Evolutionary conservation across 2,113 vertebrate species (phyloP).

Genomic region (Charadrius vociferus): DNA sequence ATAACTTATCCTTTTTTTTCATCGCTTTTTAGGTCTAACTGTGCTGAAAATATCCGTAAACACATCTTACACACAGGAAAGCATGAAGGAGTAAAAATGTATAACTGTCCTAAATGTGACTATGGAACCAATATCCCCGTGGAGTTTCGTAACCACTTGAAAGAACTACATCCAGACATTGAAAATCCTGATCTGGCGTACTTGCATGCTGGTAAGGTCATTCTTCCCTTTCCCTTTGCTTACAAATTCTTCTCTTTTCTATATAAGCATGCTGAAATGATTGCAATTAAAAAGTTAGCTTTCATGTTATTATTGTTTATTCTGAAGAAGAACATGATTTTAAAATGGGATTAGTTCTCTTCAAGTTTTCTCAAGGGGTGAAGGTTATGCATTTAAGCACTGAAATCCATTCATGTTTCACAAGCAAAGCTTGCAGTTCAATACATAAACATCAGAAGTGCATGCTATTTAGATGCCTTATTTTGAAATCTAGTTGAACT

Average conservation of each 20-base stretch:
- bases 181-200: conserved; percentile 98
- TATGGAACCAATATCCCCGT: conserved; percentile 92
- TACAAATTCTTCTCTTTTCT: not conserved
- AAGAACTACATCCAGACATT: conserved; percentile 91
- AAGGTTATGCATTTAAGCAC: not conserved
- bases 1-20: not conserved
- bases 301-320: not conserved
- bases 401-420: not conserved
- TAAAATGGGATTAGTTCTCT: not conserved
- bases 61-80: conserved; percentile 97
- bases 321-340: not conserved
- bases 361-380: not conserved
- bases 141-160: conserved; percentile 97
- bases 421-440: not conserved
- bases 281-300: not conserved
- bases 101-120: conserved; percentile 95
- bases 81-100: conserved; percentile 98
- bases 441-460: not conserved
- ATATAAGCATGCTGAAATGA: not conserved
- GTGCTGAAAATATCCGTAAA: conserved; percentile 98
- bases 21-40: conserved; percentile 87
- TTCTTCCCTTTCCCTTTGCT: not conserved
- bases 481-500: not conserved
- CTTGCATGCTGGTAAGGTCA: conserved; percentile 89
- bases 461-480: not conserved